Evolutionary conservation across 2,797 vertebrate species (phyloP), one percentile per base, ranked within the genome.

Genomic region (Pseudochirops cupreus): DNA sequence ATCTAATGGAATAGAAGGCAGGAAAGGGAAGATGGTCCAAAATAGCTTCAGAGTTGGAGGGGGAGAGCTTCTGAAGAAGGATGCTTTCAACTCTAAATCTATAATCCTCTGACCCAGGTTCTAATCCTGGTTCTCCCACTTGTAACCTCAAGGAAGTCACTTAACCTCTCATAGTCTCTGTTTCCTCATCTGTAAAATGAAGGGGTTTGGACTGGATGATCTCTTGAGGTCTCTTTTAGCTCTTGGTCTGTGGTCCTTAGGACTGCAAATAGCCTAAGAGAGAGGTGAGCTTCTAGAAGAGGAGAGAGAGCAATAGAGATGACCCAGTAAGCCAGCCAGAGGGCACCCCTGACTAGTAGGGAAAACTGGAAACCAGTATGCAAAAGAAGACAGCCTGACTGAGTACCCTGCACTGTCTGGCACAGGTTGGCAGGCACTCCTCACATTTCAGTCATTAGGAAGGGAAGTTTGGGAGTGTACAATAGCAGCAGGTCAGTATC

Each of bases 401-500:
- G 39, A 87, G 74, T 50, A 4, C 5, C 39, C 74, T 46, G 24
- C 7, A 50, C 26, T 87, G 39, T 26, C 39, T 50, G 24, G 39
- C 74, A n/a, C 39, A 46, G 9, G 39, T 82, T 26, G 74, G 9
- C n/a, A 82, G 74, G n/a, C 7, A 11, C 74, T 50, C 74, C 74
- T 87, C 74, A 87, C 74, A 50, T 50, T 87, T 87, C 39, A 87
- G 11, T 26, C 74, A 50, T 87, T 87, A 87, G 74, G 21, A 95
- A 93, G 62, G 94, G 94, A 46, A 87, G 74, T 26, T 39, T 46
- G 4, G 18, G 18, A 24, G n/a, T 46, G 5, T 89, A 31, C 53
- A 91, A 62, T 31, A 46, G 93, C 87, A 92, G 16, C 5, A 67
- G 96, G 93, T 97, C 93, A 95, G 33, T 93, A 95, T 82, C 94